Percentiles rank a stretch among this genome's conserved stretches.
Evolutionary conservation across 23 tunicate species (phyloP).

Genomic region (Styela clava): DNA sequence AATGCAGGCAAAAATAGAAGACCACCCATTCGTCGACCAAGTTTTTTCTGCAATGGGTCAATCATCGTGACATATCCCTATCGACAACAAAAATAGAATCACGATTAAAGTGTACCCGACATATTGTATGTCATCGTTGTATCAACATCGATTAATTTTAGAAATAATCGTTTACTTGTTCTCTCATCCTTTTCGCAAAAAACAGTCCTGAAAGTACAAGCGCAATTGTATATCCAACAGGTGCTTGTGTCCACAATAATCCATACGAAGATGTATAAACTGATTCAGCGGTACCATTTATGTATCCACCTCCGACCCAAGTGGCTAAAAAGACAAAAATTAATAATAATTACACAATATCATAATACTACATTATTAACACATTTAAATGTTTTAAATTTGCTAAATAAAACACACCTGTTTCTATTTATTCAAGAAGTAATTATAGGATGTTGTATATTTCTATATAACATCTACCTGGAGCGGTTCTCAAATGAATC

Average conservation of each 20-base stretch:
- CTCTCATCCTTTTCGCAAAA: constrained; percentile 77
- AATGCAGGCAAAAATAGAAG: constrained; percentile 81
- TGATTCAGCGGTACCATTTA: constrained; percentile 83
- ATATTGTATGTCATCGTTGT: background rate
- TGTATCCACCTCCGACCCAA: constrained; percentile 99
- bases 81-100: too few relatives aligned
- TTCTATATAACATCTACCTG: too few relatives aligned
- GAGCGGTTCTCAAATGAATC: too few relatives aligned
- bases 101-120: background rate
- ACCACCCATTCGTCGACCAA: constrained; percentile 78
- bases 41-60: constrained; percentile 78
- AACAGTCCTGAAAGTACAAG: constrained; percentile 67
- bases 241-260: constrained; percentile 85
- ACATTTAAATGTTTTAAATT: too few relatives aligned
- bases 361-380: too few relatives aligned
- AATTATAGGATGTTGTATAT: too few relatives aligned
- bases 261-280: constrained; percentile 67
- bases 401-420: too few relatives aligned
- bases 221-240: constrained; percentile 57
- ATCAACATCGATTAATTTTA: too few relatives aligned
- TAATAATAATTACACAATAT: background rate
- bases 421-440: too few relatives aligned
- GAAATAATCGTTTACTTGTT: constrained; percentile 34
- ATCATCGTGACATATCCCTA: constrained; percentile 91
- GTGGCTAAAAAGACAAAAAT: constrained; percentile 72